Base-by-base conservation (phyloP, 2,888 invertebrate genomes). In the Xylocampa areola region DNA sequence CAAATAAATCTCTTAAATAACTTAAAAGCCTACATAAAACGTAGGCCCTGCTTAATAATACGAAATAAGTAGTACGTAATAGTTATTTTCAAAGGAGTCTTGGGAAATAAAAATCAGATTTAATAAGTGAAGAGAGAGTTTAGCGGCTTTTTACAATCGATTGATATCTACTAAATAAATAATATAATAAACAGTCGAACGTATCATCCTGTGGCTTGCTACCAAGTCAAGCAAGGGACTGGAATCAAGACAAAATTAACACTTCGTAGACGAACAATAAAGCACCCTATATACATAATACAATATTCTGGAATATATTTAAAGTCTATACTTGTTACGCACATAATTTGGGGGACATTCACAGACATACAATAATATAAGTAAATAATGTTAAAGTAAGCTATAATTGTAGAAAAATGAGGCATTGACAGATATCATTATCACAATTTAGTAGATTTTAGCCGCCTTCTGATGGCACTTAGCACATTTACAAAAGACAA, bases 11-110 rank as follows among this genome's bases (percentile, higher is more conserved):
- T 81, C 83, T 84, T 84, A 82, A 84, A 86, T 87, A 89, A 90
- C 87, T 88, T 90, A 91, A 80, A 84, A 88, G 91, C 85, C 91
- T 92, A 89, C 92, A 85, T 92, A 92, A 91, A 93, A 94, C 93
- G 93, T 90, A 94, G 92, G 87, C 91, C 73, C 79, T 78, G 70
- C 80, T 84, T 87, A 89, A 82, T 84, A 86, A 86, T 86, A 87
- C 81, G 80, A 85, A 82, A 71, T 85, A 86, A 82, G 65, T 70
- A 83, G 80, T 76, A 82, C 73, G 57, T 75, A 76, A 77, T 74
- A 82, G 68, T 66, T 72, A 80, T 61, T 70, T 69, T 74, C 81
- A 75, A 78, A 74, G 65, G 67, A 80, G 81, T 76, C 81, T 80
- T 75, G 65, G 60, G 61, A 65, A 67, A 70, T 59, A 65, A 68